Conservation (phyloP, 92 coral and sea anemone genomes). For the Zoanthus sansibaricus region DNA sequence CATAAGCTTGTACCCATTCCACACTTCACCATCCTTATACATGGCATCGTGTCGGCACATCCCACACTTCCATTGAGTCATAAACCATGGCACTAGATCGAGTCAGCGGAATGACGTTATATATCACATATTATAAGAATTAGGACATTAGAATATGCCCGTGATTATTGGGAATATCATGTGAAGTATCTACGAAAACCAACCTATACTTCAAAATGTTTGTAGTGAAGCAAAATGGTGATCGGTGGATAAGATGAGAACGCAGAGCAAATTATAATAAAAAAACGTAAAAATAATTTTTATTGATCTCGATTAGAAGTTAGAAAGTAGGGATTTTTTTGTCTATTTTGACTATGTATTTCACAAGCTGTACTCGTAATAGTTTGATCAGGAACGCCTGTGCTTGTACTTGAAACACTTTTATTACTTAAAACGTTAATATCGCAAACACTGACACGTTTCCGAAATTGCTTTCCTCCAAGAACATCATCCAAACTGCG, state of each 20-base stretch:
- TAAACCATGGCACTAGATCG: too few species aligned
- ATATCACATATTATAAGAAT: background rate
- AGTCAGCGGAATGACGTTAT: too few species aligned
- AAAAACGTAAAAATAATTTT: slow-evolving; percentile 1
- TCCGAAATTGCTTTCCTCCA: too few species aligned
- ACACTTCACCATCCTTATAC: background rate
- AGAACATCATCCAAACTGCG: too few species aligned
- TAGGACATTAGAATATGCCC: too few species aligned
- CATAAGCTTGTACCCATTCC: slow-evolving; percentile 9
- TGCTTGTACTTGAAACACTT: too few species aligned
- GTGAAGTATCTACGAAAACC: too few species aligned
- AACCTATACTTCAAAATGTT: too few species aligned
- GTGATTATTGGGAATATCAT: too few species aligned
- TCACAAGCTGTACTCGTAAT: background rate
- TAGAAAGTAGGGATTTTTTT: slow-evolving; percentile 1
- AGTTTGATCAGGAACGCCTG: too few species aligned
- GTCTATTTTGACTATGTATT: background rate
- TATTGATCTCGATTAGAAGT: background rate
- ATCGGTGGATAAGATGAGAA: slow-evolving; percentile 1
- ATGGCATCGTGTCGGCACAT: background rate
- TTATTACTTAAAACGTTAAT: too few species aligned
- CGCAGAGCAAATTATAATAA: background rate
- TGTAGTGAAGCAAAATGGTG: background rate
- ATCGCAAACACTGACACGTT: too few species aligned
- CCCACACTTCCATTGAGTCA: background rate